Conservation (phyloP, 2,797 vertebrate genomes). For the Amazonetta brasiliensis region DNA sequence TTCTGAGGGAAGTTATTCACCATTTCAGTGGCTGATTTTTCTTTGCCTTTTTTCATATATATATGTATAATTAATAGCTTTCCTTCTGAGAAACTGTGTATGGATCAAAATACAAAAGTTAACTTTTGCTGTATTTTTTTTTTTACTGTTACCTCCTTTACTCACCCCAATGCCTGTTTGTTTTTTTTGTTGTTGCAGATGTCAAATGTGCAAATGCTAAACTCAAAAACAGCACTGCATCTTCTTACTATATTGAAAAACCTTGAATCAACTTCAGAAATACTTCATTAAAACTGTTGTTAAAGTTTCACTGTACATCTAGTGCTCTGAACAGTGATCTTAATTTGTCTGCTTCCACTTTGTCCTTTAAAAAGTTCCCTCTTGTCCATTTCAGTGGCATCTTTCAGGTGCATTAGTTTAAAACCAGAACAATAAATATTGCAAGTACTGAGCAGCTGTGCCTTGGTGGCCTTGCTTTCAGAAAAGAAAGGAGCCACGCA, state of each 20-base stretch:
- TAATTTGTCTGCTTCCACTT: background rate
- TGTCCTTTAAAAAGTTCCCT: background rate
- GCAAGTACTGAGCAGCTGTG: background rate
- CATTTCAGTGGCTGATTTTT: background rate
- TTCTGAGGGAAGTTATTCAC: background rate
- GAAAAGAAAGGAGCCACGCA: background rate
- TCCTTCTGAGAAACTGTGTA: background rate
- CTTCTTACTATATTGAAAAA: background rate
- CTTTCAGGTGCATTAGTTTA: background rate
- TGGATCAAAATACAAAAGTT: background rate
- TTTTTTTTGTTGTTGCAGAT: background rate
- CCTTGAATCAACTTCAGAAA: background rate
- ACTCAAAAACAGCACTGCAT: background rate
- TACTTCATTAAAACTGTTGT: background rate
- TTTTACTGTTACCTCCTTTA: background rate
- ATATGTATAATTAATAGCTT: background rate
- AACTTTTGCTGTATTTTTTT: background rate
- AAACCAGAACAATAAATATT: background rate
- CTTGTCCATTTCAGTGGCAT: background rate
- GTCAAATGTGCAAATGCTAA: background rate
- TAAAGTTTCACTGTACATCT: background rate
- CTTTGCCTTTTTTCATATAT: background rate
- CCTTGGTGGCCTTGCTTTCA: background rate
- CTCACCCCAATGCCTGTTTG: background rate
- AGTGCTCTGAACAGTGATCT: background rate